A percentile compares a stretch with the other conserved stretches of the same genome.
Conservation (phyloP, 2,113 vertebrate species). For the Pionites leucogaster region DNA sequence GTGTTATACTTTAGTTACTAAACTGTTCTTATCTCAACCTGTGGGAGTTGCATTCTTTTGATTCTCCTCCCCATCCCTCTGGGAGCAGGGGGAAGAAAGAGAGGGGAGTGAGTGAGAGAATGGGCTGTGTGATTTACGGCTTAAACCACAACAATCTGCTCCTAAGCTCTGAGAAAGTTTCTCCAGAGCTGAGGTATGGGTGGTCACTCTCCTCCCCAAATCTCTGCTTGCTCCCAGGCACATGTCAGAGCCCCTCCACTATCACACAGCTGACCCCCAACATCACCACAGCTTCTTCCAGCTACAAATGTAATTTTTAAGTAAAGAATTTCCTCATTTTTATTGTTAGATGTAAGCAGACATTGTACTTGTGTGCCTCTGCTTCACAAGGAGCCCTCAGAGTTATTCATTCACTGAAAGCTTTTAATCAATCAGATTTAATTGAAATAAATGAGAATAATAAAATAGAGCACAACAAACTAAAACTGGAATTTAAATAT, state of each 20-base stretch:
- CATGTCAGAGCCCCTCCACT: fast-evolving
- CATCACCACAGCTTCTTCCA: neutral
- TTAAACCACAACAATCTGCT: neutral
- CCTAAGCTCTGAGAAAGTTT: neutral
- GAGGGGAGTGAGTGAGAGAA: too few relatives aligned
- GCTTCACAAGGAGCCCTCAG: neutral
- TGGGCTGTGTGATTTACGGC: too few relatives aligned
- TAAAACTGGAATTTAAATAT: neutral
- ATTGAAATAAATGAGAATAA: neutral
- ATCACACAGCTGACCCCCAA: neutral
- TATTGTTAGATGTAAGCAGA: neutral
- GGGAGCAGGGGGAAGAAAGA: too few relatives aligned
- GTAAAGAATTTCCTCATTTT: neutral
- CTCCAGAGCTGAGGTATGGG: neutral
- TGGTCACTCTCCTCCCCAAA: neutral
- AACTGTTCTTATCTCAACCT: too few relatives aligned
- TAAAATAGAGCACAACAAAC: neutral
- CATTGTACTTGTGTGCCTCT: neutral
- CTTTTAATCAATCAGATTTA: neutral
- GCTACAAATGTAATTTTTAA: neutral
- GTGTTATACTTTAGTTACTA: too few relatives aligned
- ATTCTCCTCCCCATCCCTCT: too few relatives aligned
- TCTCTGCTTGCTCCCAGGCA: neutral
- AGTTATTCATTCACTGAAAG: neutral
- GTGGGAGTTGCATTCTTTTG: too few relatives aligned